Conservation (phyloP, 2,888 invertebrate species). For the Miltochrista miniata region DNA sequence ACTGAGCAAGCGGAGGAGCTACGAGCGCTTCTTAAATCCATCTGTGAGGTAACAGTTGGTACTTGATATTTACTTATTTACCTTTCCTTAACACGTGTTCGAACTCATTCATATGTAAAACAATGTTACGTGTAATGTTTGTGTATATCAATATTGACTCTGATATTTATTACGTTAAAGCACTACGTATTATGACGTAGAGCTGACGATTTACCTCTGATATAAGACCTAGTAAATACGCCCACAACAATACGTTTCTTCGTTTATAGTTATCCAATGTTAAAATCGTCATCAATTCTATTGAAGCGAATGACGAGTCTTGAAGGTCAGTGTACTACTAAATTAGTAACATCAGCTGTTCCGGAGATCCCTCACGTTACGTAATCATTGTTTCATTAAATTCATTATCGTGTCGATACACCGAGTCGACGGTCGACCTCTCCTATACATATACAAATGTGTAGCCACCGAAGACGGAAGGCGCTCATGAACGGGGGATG, state of each 20-base stretch:
- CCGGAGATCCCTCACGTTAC: constrained; percentile 38
- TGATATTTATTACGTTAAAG: constrained; percentile 39
- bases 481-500: constrained; percentile 64
- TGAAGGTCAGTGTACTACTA: constrained; percentile 55
- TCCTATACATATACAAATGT: constrained; percentile 30
- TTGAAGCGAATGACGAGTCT: constrained; percentile 18
- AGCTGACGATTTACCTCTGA: constrained; percentile 39
- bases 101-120: constrained; percentile 39
- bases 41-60: constrained; percentile 16
- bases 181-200: constrained; percentile 44
- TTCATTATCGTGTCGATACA: constrained; percentile 34
- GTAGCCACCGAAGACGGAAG: constrained; percentile 48
- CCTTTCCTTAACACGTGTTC: constrained; percentile 18
- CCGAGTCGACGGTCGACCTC: constrained; percentile 22
- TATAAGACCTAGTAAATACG: constrained; percentile 43
- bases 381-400: constrained; percentile 38
- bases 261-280: constrained; percentile 40
- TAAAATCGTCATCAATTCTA: constrained; percentile 57
- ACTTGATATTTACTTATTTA: constrained; percentile 14
- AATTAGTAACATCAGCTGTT: constrained; percentile 55
- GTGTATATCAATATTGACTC: constrained; percentile 48
- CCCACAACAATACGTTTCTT: constrained; percentile 40
- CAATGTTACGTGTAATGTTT: constrained; percentile 43
- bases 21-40: constrained; percentile 5
- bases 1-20: no score